These are phyloP conservation scores for Euleptes europaea DNA, from an alignment of 2,113 vertebrate species.

Conservation along the genomic window DNA sequence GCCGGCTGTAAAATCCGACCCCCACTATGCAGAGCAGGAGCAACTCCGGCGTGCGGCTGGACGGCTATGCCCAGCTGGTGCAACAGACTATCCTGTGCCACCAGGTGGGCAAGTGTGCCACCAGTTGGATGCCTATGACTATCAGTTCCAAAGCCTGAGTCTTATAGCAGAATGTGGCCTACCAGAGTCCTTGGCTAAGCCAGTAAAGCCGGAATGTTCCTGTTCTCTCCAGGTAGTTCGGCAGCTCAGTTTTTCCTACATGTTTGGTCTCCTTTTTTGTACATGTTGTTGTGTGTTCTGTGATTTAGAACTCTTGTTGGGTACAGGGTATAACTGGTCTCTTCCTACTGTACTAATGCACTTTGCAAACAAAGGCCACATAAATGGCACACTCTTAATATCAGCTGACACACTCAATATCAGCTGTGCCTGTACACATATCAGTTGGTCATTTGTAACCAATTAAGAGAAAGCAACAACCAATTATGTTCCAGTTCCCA, in stretches of 20 bases:
- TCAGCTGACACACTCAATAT: neutral
- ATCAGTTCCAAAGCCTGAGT: neutral
- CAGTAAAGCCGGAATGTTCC: neutral
- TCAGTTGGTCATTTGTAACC: neutral
- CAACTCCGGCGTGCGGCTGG: no score
- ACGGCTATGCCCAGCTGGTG: no score
- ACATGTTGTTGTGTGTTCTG: neutral
- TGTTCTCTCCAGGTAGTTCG: neutral
- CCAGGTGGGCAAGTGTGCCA: no score
- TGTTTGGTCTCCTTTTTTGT: neutral
- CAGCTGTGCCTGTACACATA: neutral
- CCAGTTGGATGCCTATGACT: no score
- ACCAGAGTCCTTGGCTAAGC: neutral
- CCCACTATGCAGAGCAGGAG: no score
- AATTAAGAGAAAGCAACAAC: neutral
- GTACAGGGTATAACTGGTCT: neutral
- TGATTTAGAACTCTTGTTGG: neutral
- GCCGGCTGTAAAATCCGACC: no score
- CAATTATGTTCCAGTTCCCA: neutral
- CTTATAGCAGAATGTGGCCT: neutral
- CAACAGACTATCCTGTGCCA: no score
- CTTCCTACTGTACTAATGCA: neutral
- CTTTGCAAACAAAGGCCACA: neutral
- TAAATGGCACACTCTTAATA: neutral
- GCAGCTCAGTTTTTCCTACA: neutral